Conservation (phyloP, 2,797 vertebrate species). For the Muscicapa striata region DNA sequence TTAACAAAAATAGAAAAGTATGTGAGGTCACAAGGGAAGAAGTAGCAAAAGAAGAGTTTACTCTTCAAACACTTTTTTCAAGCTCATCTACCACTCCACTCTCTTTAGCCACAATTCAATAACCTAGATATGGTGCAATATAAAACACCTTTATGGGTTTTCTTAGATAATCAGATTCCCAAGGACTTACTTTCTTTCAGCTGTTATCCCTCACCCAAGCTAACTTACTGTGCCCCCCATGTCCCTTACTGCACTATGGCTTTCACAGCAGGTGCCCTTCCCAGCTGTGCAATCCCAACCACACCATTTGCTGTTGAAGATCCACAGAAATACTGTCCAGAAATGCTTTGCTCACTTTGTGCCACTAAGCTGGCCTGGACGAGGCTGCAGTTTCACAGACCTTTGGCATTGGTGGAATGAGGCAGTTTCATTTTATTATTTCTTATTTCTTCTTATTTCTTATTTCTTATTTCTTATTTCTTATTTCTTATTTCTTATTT, state of each 20-base stretch:
- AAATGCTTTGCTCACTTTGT: background rate
- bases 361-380: background rate
- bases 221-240: background rate
- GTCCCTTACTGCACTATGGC: background rate
- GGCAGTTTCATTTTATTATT: background rate
- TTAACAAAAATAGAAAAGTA: background rate
- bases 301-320: background rate
- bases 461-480: too few relatives aligned
- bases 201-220: background rate
- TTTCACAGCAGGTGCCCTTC: background rate
- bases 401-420: background rate
- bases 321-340: background rate
- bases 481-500: too few relatives aligned
- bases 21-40: background rate
- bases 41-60: background rate
- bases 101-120: background rate
- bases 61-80: background rate
- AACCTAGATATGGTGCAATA: background rate
- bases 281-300: background rate
- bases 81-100: fast-evolving
- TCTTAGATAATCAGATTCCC: background rate
- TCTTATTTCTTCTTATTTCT: too few relatives aligned
- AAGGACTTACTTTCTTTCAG: background rate
- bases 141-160: background rate
- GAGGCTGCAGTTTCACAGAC: background rate